A percentile compares a stretch with the other conserved stretches of the same genome.
Conservation (phyloP, 2,797 vertebrate genomes). For the Oceanodroma leucorhoa region DNA sequence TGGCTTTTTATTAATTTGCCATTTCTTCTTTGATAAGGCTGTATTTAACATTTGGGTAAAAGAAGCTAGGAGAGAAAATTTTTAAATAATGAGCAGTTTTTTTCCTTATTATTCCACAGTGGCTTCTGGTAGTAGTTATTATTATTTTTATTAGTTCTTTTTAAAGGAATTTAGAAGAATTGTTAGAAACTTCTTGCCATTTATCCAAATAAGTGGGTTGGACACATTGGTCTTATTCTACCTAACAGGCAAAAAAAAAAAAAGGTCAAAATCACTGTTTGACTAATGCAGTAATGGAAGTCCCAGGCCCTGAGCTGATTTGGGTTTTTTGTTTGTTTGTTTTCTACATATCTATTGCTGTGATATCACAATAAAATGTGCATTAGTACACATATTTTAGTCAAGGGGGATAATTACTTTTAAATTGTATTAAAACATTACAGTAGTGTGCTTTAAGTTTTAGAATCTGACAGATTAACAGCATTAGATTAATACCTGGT, state of each 20-base stretch:
- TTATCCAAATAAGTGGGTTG: neutral
- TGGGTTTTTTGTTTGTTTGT: neutral
- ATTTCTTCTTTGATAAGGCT: neutral
- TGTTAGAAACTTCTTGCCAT: neutral
- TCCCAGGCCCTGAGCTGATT: neutral
- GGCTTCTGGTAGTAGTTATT: neutral
- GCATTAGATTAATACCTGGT: slow-evolving; percentile 70
- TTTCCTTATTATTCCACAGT: neutral
- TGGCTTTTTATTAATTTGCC: neutral
- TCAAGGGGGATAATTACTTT: neutral
- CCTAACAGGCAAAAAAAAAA: neutral
- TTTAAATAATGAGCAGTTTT: neutral
- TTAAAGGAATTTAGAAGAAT: neutral
- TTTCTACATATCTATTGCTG: neutral
- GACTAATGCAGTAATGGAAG: neutral
- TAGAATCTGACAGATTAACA: slow-evolving; percentile 54
- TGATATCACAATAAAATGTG: slow-evolving; percentile 26
- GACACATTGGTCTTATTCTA: neutral
- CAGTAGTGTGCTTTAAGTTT: slow-evolving; percentile 22
- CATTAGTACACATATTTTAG: neutral
- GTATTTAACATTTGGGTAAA: neutral
- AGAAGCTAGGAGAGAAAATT: neutral
- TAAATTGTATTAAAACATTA: slow-evolving; percentile 43
- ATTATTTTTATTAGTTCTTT: neutral
- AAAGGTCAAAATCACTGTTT: neutral